phyloP scores from a whole-genome alignment of 2,888 invertebrate genomes.

The Pediacus dermestoides region DNA sequence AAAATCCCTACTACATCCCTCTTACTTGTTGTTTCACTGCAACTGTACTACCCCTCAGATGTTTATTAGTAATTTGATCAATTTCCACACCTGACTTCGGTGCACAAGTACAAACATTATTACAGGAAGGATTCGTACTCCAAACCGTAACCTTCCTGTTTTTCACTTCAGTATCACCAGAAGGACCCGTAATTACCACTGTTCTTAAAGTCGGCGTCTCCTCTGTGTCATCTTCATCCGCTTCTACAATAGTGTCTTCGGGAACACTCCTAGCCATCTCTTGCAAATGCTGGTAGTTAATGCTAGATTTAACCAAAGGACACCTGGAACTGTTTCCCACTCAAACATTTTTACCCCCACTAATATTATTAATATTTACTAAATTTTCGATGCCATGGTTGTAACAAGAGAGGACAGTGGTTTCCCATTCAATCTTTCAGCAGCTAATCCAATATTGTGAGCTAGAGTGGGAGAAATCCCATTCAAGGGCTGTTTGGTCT shows the following conservation, averaged over 20 bases:
- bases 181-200: constrained; percentile 36
- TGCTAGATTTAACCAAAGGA: constrained; percentile 37
- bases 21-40: no score
- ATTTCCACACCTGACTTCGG: constrained; percentile 37
- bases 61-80: constrained; percentile 41
- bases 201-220: constrained; percentile 30
- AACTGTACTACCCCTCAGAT: constrained; percentile 8
- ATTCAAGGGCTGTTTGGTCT: constrained; percentile 40
- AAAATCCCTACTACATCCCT: no score
- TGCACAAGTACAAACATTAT: constrained; percentile 42
- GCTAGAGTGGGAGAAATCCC: constrained; percentile 49
- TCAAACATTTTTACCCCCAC: background rate
- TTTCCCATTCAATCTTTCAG: constrained; percentile 41
- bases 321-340: constrained; percentile 33
- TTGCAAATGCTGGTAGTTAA: constrained; percentile 46
- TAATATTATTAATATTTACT: constrained; percentile 22
- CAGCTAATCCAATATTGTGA: constrained; percentile 48
- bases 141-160: constrained; percentile 29
- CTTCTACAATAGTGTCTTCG: constrained; percentile 39
- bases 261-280: constrained; percentile 46
- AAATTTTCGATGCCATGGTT: constrained; percentile 40
- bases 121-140: constrained; percentile 25
- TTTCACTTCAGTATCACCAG: constrained; percentile 37
- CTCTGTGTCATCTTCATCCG: constrained; percentile 25
- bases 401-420: constrained; percentile 42